These are phyloP conservation scores for Eristalis intricaria DNA, from an alignment of 2,888 invertebrate species.

Conservation along the genomic window DNA sequence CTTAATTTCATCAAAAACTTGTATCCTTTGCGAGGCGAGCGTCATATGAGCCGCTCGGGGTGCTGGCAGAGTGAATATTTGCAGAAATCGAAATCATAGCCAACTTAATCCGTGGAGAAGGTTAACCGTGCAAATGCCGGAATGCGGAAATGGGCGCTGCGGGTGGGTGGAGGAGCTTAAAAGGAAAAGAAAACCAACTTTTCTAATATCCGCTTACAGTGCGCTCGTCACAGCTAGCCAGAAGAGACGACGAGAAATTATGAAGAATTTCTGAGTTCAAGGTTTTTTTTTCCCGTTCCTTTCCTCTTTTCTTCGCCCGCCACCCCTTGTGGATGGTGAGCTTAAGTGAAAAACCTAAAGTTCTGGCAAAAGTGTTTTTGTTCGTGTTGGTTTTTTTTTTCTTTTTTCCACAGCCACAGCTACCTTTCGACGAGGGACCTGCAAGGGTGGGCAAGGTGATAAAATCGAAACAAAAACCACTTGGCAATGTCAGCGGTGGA, in stretches of 20 bases:
- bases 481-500: background rate
- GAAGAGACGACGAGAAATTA: constrained; percentile 14
- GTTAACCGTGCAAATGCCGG: constrained; percentile 31
- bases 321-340: background rate
- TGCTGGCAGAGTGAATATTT: constrained; percentile 5
- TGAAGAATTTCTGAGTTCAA: constrained; percentile 42
- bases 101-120: constrained; percentile 28
- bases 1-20: constrained; percentile 31
- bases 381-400: background rate
- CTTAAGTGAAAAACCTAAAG: background rate
- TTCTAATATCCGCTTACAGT: constrained; percentile 56
- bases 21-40: background rate
- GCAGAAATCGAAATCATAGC: constrained; percentile 21
- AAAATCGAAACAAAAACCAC: background rate
- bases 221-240: constrained; percentile 6
- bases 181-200: constrained; percentile 25
- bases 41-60: no score
- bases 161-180: background rate
- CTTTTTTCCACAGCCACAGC: background rate
- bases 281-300: background rate
- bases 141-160: background rate
- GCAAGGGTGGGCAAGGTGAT: background rate
- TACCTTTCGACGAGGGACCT: background rate
- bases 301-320: background rate
- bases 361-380: constrained; percentile 11